phyloP scores from a whole-genome alignment of 1,140 invertebrate species.

The Euwallacea fornicatus region DNA sequence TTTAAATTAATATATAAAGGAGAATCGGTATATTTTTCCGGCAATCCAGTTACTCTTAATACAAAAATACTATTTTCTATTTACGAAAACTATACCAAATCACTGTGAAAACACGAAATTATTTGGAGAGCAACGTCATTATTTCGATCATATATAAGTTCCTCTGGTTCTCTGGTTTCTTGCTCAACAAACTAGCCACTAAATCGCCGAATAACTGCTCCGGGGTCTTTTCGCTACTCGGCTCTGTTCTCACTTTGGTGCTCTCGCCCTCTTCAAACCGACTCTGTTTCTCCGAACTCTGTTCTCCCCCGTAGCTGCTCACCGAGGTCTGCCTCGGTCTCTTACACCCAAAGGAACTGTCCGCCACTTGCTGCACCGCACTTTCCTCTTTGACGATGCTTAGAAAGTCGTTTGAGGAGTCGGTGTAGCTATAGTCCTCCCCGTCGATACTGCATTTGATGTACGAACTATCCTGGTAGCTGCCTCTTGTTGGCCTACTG shows the following conservation, averaged over 20 bases:
- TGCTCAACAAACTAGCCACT: constrained; percentile 41
- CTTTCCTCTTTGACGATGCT: constrained; percentile 38
- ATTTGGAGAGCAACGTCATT: constrained; percentile 45
- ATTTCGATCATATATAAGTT: constrained; percentile 47
- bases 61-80: too few relatives aligned
- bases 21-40: too few relatives aligned
- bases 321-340: constrained; percentile 28
- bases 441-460: constrained; percentile 22
- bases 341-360: constrained; percentile 36
- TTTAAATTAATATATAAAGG: neutral
- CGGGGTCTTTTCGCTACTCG: constrained; percentile 30
- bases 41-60: too few relatives aligned
- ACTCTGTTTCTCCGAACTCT: constrained; percentile 4
- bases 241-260: neutral
- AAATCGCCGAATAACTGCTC: constrained; percentile 46
- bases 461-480: neutral
- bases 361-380: constrained; percentile 36
- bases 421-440: constrained; percentile 35
- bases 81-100: too few relatives aligned
- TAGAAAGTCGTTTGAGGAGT: constrained; percentile 37
- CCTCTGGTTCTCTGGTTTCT: constrained; percentile 43
- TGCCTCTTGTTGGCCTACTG: too few relatives aligned
- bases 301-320: constrained; percentile 32
- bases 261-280: constrained; percentile 11
- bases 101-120: constrained; percentile 4